Evolutionary conservation across 2,888 invertebrate genomes (phyloP).

Genomic region (Hirtodrosophila histrioides): DNA sequence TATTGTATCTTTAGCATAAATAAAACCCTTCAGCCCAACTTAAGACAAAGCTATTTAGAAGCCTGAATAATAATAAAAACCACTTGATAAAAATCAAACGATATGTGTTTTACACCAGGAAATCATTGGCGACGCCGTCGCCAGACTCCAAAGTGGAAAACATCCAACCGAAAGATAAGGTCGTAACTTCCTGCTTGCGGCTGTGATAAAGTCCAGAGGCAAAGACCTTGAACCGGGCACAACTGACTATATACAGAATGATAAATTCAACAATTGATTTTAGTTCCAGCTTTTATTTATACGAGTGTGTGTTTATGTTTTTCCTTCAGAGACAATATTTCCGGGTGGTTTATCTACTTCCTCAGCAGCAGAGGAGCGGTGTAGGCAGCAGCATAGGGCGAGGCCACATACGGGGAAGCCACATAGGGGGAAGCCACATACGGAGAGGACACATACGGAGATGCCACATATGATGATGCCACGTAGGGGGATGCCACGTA

Average conservation of each 20-base stretch:
- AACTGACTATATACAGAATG: conserved; percentile 3
- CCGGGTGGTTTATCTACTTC: conserved; percentile 55
- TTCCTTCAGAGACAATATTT: conserved; percentile 11
- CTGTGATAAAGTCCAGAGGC: conserved; percentile 37
- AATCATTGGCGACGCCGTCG: conserved; percentile 20
- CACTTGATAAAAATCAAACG: background rate
- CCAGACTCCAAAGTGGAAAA: conserved; percentile 1
- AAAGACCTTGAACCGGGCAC: conserved; percentile 51
- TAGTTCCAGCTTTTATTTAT: conserved; percentile 20
- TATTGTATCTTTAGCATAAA: conserved; percentile 8
- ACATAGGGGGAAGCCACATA: conserved; percentile 67
- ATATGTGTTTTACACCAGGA: conserved; percentile 15
- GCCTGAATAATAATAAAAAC: background rate
- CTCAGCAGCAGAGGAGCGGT: conserved; percentile 63
- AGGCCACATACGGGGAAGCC: conserved; percentile 53
- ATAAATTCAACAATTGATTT: conserved; percentile 33
- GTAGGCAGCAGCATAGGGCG: conserved; percentile 62
- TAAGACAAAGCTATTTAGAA: conserved; percentile 1
- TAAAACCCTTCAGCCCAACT: background rate
- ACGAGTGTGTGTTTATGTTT: conserved; percentile 13
- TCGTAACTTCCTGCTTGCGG: conserved; percentile 39
- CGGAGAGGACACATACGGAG: conserved; percentile 67
- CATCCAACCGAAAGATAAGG: conserved; percentile 3
- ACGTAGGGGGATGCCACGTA: conserved; percentile 82
- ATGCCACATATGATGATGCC: conserved; percentile 79